Conservation (phyloP, 2,797 vertebrate species). For the Sphenodon punctatus region DNA sequence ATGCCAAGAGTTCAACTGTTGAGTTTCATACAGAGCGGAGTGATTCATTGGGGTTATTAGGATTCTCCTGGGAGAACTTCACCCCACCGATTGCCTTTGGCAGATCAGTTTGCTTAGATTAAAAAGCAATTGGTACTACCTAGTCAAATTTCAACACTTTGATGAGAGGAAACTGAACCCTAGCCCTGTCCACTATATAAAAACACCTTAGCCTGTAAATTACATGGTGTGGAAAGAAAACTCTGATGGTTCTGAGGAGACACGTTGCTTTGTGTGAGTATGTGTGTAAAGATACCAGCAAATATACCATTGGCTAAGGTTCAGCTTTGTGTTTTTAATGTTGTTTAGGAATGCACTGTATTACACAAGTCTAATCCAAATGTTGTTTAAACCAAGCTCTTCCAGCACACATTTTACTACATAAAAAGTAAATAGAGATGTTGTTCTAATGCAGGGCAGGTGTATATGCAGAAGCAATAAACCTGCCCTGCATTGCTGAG, state of each 20-base stretch:
- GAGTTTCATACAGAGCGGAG: slow-evolving; percentile 60
- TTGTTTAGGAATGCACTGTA: not conserved
- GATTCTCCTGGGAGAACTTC: slow-evolving; percentile 74
- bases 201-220: slow-evolving; percentile 63
- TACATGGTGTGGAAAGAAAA: slow-evolving; percentile 41
- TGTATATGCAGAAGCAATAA: no score
- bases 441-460: not conserved
- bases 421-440: not conserved
- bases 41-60: slow-evolving; percentile 79
- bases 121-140: slow-evolving; percentile 81
- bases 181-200: slow-evolving; percentile 63
- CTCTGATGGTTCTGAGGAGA: slow-evolving; percentile 19
- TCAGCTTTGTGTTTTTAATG: not conserved
- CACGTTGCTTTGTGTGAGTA: not conserved
- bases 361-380: not conserved
- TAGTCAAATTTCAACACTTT: slow-evolving; percentile 75
- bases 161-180: slow-evolving; percentile 63
- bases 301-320: not conserved
- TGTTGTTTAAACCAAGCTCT: not conserved
- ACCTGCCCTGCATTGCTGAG: no score
- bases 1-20: slow-evolving; percentile 68
- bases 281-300: not conserved
- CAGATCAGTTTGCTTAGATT: slow-evolving; percentile 81
- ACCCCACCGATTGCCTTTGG: slow-evolving; percentile 74
- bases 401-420: not conserved